These are phyloP conservation scores for Buceros bicornis DNA, from an alignment of 2,797 vertebrate genomes.

Conservation along the genomic window DNA sequence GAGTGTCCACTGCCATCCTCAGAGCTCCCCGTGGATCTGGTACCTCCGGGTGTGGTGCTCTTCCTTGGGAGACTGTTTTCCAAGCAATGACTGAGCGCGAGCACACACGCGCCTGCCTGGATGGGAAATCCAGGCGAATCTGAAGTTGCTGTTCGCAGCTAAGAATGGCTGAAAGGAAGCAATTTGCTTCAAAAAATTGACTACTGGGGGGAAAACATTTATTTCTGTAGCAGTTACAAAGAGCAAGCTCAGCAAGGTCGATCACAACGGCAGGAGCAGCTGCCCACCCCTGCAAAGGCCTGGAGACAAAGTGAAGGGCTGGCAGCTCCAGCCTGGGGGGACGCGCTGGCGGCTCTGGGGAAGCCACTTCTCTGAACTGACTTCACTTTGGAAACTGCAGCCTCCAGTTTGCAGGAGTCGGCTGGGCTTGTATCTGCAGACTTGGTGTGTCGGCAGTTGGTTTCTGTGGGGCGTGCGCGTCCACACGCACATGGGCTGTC, in stretches of 20 bases:
- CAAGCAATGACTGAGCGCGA: neutral
- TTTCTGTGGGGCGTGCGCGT: neutral
- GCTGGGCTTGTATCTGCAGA: neutral
- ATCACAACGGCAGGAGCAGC: neutral
- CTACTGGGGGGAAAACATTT: neutral
- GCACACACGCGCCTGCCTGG: neutral
- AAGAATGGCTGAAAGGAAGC: neutral
- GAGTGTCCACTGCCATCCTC: neutral
- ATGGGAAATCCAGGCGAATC: neutral
- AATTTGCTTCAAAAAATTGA: constrained; percentile 1
- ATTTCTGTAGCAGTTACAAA: constrained; percentile 17
- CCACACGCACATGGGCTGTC: accelerated
- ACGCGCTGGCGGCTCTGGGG: neutral
- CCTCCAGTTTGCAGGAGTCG: neutral
- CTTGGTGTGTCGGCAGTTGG: neutral
- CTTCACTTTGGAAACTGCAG: neutral
- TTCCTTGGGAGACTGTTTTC: neutral
- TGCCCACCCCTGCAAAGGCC: neutral
- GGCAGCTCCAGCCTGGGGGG: neutral
- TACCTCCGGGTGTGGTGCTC: neutral
- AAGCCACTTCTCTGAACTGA: neutral
- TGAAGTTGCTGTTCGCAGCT: neutral
- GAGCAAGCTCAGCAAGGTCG: neutral
- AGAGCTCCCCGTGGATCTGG: neutral
- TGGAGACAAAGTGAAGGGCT: neutral